Evolutionary conservation across 2,113 vertebrate species (phyloP), one percentile per base, ranked within the genome.

Genomic region (Melanerpes formicivorus): DNA sequence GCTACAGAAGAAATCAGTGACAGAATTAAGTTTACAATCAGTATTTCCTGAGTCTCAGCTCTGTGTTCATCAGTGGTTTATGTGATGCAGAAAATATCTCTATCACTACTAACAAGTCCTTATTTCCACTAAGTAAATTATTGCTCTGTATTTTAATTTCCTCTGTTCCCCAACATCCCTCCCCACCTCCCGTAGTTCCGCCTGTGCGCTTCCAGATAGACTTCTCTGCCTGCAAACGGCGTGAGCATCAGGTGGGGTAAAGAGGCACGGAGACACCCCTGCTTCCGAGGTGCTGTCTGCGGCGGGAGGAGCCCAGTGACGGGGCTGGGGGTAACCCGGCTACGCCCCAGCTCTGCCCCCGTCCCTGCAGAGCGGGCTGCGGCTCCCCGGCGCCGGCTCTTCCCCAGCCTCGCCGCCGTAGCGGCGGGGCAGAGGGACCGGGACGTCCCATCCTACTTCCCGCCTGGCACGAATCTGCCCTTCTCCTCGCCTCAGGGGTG

Each of bases 221-320:
- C 80, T 95, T 88, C 50, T 48, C 56, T 40, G 30, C 5, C 46
- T 23, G 64, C 55, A 7, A 52, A 3, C 42, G 11, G n/a, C 23
- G 27, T 9, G 62, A 70, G 83, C 83, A 78, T 83, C 93, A 88
- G 84, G 84, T 85, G 88, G 60, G 56, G 18, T 16, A 8, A 44
- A 29, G 63, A 60, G n/a, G 17, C 56, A 40, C 6, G 25, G 40
- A 14, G 14, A 6, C 3, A 9, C 30, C 29, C 17, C 72, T 34
- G 9, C 13, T 34, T 64, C 62, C 32, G 40, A 32, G 81, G 22
- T 21, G 56, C 44, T 27, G 67, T 30, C 77, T 75, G 56, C 7
- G 26, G 63, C 14, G 10, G 12, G 58, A n/a, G 62, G 34, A 75
- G 15, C n/a, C 62, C 46, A 2, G 9, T 26, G 18, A 59, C 76